Percentiles rank a stretch among this genome's conserved stretches.
Conservation (phyloP, 1,140 invertebrate genomes). For the Aphelinus atriplicis region DNA sequence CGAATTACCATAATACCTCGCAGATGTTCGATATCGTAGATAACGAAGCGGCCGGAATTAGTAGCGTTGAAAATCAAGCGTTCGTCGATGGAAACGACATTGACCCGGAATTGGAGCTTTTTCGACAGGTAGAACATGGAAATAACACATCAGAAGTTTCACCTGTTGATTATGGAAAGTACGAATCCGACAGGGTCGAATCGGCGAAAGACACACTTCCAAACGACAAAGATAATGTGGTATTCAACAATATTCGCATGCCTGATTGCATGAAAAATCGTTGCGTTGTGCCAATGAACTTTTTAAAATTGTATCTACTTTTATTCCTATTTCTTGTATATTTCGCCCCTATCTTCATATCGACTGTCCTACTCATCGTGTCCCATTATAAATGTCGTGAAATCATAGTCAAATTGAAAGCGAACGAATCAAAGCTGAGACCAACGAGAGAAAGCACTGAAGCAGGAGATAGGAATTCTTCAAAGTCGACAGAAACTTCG, state of each 20-base stretch:
- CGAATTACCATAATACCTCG: not conserved
- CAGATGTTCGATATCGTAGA: not conserved
- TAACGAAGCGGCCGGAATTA: not conserved
- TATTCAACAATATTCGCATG: not conserved
- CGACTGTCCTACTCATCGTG: not conserved
- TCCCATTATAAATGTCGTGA: not conserved
- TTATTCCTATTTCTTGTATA: not conserved
- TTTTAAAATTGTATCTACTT: not conserved
- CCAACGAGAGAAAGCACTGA: not conserved
- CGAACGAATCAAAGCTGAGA: not conserved
- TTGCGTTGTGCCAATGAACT: not conserved
- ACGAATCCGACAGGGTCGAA: too few relatives aligned
- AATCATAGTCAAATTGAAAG: not conserved
- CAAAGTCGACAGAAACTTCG: not conserved
- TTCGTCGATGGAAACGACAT: too few relatives aligned
- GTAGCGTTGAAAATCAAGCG: not conserved
- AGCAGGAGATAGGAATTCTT: not conserved
- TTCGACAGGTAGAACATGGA: too few relatives aligned
- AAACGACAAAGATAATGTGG: too few relatives aligned
- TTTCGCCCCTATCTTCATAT: not conserved
- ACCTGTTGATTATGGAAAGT: too few relatives aligned
- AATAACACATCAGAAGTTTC: too few relatives aligned
- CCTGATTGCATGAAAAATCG: not conserved
- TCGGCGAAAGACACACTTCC: too few relatives aligned
- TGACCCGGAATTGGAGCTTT: too few relatives aligned